phyloP scores from a whole-genome alignment of 2,888 invertebrate species.

The Nowickia ferox region DNA sequence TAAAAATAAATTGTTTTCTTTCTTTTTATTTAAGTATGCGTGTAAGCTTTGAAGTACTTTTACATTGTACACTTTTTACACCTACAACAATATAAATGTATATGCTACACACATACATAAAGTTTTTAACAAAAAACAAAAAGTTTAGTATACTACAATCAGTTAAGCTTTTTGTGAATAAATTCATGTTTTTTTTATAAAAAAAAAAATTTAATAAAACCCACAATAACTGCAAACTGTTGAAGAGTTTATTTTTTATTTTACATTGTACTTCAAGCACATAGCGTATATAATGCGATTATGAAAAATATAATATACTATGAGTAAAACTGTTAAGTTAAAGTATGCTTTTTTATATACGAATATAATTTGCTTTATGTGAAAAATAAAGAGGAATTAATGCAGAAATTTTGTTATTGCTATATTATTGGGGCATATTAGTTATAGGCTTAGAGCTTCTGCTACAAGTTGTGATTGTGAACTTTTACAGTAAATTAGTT shows the following conservation, averaged over 20 bases:
- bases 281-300: slow-evolving; percentile 63
- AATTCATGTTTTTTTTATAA: slow-evolving; percentile 44
- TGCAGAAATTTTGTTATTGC: too few species aligned
- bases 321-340: slow-evolving; percentile 30
- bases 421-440: too few species aligned
- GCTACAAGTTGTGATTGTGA: too few species aligned
- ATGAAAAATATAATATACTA: slow-evolving; percentile 49
- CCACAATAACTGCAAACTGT: slow-evolving; percentile 34
- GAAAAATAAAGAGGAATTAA: too few species aligned
- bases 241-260: slow-evolving; percentile 12
- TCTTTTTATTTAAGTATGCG: slow-evolving; percentile 64
- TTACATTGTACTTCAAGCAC: slow-evolving; percentile 47
- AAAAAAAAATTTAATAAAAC: slow-evolving; percentile 17
- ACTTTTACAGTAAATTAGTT: too few species aligned
- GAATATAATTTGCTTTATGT: neutral
- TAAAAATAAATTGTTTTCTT: slow-evolving; percentile 42
- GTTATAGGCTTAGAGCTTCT: too few species aligned
- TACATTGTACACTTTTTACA: slow-evolving; percentile 26
- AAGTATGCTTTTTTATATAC: slow-evolving; percentile 2
- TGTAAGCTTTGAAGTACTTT: slow-evolving; percentile 65
- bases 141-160: slow-evolving; percentile 12
- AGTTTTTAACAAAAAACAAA: slow-evolving; percentile 8
- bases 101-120: neutral
- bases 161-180: slow-evolving; percentile 47
- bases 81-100: slow-evolving; percentile 9